Conservation (phyloP, 2,797 vertebrate species). For the Atherinosoma microstoma region DNA sequence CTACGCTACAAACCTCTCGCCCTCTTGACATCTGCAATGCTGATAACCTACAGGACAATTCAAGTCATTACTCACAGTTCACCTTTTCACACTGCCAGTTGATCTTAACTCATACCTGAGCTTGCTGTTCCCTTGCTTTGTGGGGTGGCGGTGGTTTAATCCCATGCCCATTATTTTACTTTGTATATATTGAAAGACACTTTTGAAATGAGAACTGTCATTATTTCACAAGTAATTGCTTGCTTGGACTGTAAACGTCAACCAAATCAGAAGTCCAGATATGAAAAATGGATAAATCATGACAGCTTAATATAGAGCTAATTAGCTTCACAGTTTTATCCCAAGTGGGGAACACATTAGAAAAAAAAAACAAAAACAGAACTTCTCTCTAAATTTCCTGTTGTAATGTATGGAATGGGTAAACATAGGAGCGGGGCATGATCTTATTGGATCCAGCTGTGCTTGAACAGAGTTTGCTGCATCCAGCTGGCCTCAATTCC, state of each 20-base stretch:
- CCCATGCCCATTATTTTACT: background rate
- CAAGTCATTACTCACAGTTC: constrained; percentile 1
- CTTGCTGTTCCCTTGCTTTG: too few relatives aligned
- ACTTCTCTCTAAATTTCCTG: constrained; percentile 65
- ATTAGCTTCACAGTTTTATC: constrained; percentile 1
- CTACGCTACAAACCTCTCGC: background rate
- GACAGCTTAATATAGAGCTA: background rate
- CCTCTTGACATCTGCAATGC: background rate
- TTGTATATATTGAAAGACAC: background rate
- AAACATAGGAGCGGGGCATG: constrained; percentile 54
- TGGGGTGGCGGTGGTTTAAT: too few relatives aligned
- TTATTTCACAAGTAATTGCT: background rate
- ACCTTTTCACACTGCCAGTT: background rate
- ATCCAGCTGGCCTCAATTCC: constrained; percentile 67
- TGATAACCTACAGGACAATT: background rate
- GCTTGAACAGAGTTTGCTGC: constrained; percentile 54
- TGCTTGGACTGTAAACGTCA: background rate
- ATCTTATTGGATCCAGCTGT: constrained; percentile 77
- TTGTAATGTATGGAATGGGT: constrained; percentile 73
- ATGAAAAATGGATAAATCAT: background rate
- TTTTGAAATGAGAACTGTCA: background rate
- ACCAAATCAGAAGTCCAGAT: background rate
- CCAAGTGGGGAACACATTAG: background rate
- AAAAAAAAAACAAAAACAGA: background rate
- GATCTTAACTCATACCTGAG: background rate